Evolutionary conservation across 2,888 invertebrate species (phyloP).

Genomic region (Melolontha melolontha): DNA sequence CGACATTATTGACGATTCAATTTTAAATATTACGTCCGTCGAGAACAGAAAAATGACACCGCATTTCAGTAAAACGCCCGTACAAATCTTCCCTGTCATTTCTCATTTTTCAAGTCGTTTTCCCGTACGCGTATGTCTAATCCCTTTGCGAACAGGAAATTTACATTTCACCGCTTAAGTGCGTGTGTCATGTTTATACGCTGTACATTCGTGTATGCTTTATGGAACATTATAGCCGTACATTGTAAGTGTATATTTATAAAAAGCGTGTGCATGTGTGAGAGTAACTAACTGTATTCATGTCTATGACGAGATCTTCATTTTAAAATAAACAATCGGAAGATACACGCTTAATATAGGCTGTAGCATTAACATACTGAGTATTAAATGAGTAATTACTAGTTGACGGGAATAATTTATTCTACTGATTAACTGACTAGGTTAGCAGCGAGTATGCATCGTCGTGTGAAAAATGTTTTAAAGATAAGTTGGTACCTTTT

Average conservation of each 20-base stretch:
- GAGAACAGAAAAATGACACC: too few relatives aligned
- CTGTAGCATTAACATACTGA: not conserved
- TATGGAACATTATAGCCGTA: not conserved
- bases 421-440: constrained; percentile 1
- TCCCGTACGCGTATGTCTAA: not conserved
- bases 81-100: constrained; percentile 20
- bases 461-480: not conserved
- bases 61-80: too few relatives aligned
- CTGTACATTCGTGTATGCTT: not conserved
- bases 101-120: constrained; percentile 21
- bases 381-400: constrained; percentile 13
- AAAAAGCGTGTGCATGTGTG: constrained; percentile 6
- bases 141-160: constrained; percentile 14
- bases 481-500: too few relatives aligned
- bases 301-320: constrained; percentile 8
- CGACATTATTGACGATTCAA: too few relatives aligned
- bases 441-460: not conserved
- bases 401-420: constrained; percentile 4
- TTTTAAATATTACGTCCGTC: too few relatives aligned
- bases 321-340: constrained; percentile 10
- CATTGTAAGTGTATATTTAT: constrained; percentile 5
- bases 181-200: not conserved
- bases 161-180: constrained; percentile 6
- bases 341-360: constrained; percentile 12
- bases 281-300: constrained; percentile 17